These are phyloP conservation scores for Thaumetopoea pityocampa DNA, from an alignment of 1,140 invertebrate genomes.

Conservation along the genomic window DNA sequence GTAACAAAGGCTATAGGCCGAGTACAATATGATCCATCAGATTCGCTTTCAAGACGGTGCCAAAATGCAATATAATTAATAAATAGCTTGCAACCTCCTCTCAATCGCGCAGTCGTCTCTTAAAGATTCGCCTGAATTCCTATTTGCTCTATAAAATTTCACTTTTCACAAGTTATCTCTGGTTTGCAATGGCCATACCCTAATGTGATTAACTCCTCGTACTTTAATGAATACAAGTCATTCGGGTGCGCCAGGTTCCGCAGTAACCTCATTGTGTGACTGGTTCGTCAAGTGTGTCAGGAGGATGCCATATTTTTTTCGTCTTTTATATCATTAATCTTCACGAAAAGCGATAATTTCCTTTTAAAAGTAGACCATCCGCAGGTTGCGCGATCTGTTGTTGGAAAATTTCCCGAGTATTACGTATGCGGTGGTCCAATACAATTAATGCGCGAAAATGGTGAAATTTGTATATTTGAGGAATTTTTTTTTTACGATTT, in stretches of 20 bases:
- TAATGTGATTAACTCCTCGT: conserved; percentile 13
- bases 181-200: conserved; percentile 22
- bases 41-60: conserved; percentile 13
- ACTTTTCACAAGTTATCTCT: conserved; percentile 18
- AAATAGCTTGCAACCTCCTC: conserved; percentile 19
- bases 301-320: conserved; percentile 15
- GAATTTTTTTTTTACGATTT: too few species aligned
- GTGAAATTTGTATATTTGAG: too few species aligned
- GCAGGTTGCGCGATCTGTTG: conserved; percentile 8
- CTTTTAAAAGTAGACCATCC: conserved; percentile 16
- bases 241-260: conserved; percentile 17
- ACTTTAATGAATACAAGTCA: conserved; percentile 9
- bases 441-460: too few species aligned
- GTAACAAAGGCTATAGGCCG: too few species aligned
- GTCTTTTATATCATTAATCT: conserved; percentile 7
- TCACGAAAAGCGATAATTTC: conserved; percentile 13
- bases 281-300: conserved; percentile 22
- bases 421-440: too few species aligned
- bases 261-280: conserved; percentile 16
- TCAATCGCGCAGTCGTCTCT: conserved; percentile 20
- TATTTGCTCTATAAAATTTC: conserved; percentile 18
- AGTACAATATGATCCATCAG: conserved; percentile 13
- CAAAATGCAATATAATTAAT: too few species aligned
- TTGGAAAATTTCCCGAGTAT: conserved; percentile 11
- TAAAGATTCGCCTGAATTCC: conserved; percentile 8